Evolutionary conservation across 1,140 invertebrate species (phyloP), one percentile per base, ranked within the genome.

Genomic region (Neoseiulus cucumeris): DNA sequence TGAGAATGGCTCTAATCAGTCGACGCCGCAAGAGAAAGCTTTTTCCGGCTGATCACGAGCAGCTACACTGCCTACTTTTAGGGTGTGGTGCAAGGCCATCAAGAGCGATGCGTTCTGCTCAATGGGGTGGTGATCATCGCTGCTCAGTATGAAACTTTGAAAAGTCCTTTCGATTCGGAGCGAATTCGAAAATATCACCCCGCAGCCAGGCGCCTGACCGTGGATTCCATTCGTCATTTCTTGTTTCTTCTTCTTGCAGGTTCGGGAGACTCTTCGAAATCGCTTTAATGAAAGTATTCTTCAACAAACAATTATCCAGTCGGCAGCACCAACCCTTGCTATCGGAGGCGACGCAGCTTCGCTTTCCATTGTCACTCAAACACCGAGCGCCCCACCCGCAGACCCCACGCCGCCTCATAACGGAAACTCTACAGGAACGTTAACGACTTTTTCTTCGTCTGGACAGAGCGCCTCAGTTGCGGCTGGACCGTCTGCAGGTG

Each of bases 211-310:
- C 33, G 4, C 33, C 33, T 39, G 4, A 39, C 33, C 4, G 33
- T 39, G 4, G 33, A 39, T 4, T 9, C 45, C 14, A 4, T 6
- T 47, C 4, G 5, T 6, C 5, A 22, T 47, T 47, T 47, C 18
- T 47, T 47, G 14, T 47, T 47, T 47, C 25, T 47, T 47, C n/a
- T 44, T 47, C 4, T 29, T 9, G 51, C 22, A 59, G 51, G 51
- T 59, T 33, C 51, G 51, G 25, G 51, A 59, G 9, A 59, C 51
- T 25, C 51, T 59, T 25, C 51, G 51, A 2, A 59, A 59, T 33
- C 51, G 51, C 33, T 59, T 59, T 33, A 59, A 59, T 20, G 51
- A 59, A 33, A 59, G 51, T 33, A 59, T 59, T 20, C 22, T 59
- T 29, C 51, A 59, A 33, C 51, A 59, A 33, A 59, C 25, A 17